Conservation (phyloP, 1,140 invertebrate genomes). For the Zaprionus ghesquierei region DNA sequence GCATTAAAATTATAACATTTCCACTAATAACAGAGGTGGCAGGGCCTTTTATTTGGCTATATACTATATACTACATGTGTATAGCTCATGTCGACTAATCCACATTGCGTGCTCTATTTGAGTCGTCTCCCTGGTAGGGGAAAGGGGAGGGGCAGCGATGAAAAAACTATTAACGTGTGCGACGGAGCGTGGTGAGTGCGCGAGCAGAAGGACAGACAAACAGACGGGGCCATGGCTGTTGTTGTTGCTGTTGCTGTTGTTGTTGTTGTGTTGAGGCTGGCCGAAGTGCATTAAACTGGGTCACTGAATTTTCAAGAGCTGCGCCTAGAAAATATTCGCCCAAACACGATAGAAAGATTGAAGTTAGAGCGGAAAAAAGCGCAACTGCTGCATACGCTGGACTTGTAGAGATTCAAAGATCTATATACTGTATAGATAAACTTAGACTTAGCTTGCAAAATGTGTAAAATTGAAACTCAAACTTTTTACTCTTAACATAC, state of each 20-base stretch:
- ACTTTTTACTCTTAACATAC: too few relatives aligned
- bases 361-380: background rate
- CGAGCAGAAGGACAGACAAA: background rate
- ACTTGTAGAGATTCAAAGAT: background rate
- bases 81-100: constrained; percentile 47
- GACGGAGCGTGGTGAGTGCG: constrained; percentile 53
- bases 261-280: constrained; percentile 29
- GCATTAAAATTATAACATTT: constrained; percentile 40
- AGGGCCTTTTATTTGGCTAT: background rate
- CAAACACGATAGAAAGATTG: constrained; percentile 19
- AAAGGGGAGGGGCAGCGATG: constrained; percentile 38
- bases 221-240: background rate
- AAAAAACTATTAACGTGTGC: constrained; percentile 76
- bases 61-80: constrained; percentile 19
- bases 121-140: background rate
- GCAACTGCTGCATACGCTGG: background rate
- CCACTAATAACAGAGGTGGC: constrained; percentile 16
- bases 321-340: constrained; percentile 65
- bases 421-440: too few relatives aligned
- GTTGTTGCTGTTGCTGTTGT: too few relatives aligned
- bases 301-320: constrained; percentile 76
- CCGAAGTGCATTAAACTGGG: constrained; percentile 54
- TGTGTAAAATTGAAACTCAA: too few relatives aligned
- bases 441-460: too few relatives aligned
- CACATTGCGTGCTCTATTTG: constrained; percentile 56